phyloP scores from a whole-genome alignment of 2,888 invertebrate genomes.

The Oscheius sp. region DNA sequence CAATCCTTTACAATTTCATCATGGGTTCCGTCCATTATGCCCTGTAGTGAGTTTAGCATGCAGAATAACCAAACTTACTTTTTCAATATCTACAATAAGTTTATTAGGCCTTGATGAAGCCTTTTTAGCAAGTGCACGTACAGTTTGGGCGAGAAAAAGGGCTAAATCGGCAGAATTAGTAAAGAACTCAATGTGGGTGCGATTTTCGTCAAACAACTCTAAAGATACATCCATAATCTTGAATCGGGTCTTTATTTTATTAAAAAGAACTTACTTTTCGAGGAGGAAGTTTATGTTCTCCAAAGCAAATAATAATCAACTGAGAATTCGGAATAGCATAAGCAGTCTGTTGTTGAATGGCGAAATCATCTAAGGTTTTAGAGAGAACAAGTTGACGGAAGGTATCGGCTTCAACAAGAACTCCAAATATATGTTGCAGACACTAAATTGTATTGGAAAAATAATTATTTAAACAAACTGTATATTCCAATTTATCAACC shows the following conservation, averaged over 20 bases:
- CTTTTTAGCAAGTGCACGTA: conserved; percentile 4
- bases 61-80: too few relatives aligned
- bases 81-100: conserved; percentile 22
- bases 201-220: conserved; percentile 40
- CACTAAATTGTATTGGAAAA: conserved; percentile 36
- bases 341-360: conserved; percentile 34
- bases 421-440: conserved; percentile 46
- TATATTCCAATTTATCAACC: conserved; percentile 43
- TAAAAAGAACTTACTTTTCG: conserved; percentile 33
- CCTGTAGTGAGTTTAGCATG: conserved; percentile 31
- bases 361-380: conserved; percentile 42
- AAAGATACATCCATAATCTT: conserved; percentile 39
- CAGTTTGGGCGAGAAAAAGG: conserved; percentile 31
- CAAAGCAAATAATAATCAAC: conserved; percentile 44
- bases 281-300: conserved; percentile 39
- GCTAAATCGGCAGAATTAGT: conserved; percentile 15
- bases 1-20: conserved; percentile 47
- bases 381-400: conserved; percentile 26
- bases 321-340: conserved; percentile 47
- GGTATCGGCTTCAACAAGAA: conserved; percentile 29
- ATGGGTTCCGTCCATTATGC: conserved; percentile 38
- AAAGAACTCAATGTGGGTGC: conserved; percentile 41
- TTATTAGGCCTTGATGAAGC: conserved; percentile 14
- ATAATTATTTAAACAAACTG: conserved; percentile 1
- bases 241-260: background rate